phyloP scores from a whole-genome alignment of 2,113 vertebrate genomes.

The Stercorarius parasiticus region DNA sequence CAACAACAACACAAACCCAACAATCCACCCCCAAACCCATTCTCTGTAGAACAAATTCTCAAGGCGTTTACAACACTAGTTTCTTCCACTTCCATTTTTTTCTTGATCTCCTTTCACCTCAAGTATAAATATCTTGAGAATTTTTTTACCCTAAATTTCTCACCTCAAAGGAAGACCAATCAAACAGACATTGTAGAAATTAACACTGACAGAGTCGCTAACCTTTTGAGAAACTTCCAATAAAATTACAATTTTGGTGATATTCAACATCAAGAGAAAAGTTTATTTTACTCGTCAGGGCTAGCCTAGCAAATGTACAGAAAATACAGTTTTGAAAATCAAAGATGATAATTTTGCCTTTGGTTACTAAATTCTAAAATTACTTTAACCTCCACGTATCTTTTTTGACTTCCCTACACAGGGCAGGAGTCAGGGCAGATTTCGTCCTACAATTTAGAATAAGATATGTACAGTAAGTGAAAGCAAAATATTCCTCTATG shows the following conservation, averaged over 20 bases:
- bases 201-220: not conserved
- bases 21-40: not conserved
- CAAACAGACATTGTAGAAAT: not conserved
- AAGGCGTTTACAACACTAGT: not conserved
- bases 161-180: not conserved
- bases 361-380: conserved; percentile 20
- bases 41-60: not conserved
- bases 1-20: fast-evolving
- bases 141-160: not conserved
- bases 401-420: conserved; percentile 11
- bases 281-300: not conserved
- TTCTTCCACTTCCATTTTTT: not conserved
- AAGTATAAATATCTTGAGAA: not conserved
- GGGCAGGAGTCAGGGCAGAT: conserved; percentile 22
- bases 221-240: conserved; percentile 7
- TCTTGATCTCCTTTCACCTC: conserved; percentile 1
- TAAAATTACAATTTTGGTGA: not conserved
- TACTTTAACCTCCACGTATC: not conserved
- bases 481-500: not conserved
- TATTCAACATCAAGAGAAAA: not conserved
- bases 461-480: not conserved
- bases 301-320: not conserved
- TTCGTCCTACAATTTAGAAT: not conserved
- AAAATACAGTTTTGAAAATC: conserved; percentile 16
- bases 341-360: conserved; percentile 41